A percentile compares a stretch with the other conserved stretches of the same genome.
Conservation (phyloP, 2,113 vertebrate species). For the Clarias batrachus region DNA sequence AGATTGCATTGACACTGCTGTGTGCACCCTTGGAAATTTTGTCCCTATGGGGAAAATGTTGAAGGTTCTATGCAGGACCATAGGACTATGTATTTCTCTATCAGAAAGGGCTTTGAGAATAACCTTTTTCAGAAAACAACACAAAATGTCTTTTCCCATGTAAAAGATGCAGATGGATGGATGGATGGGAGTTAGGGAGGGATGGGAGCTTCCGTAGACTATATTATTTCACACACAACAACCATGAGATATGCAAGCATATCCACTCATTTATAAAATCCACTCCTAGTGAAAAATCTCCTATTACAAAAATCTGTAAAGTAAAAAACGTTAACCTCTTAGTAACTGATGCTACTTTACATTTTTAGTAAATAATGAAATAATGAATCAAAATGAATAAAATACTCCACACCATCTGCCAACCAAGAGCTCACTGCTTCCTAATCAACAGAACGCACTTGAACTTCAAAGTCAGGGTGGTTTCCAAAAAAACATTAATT, state of each 20-base stretch:
- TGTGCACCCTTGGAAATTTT: not conserved
- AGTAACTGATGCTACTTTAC: not conserved
- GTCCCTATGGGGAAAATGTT: not conserved
- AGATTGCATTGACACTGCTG: not conserved
- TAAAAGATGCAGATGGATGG: not conserved
- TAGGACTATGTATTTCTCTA: not conserved
- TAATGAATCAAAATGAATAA: not conserved
- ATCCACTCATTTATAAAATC: not conserved
- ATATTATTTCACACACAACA: not conserved
- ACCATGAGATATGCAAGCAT: not conserved
- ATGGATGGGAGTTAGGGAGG: no score
- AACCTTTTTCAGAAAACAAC: not conserved
- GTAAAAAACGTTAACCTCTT: not conserved
- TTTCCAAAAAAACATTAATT: constrained; percentile 59
- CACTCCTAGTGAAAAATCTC: not conserved
- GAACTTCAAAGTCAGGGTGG: constrained; percentile 47
- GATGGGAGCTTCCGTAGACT: not conserved
- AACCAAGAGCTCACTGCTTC: constrained; percentile 4
- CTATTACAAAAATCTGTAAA: not conserved
- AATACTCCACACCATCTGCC: not conserved
- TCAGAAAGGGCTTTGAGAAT: not conserved
- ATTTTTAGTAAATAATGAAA: not conserved
- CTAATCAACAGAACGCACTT: constrained; percentile 23
- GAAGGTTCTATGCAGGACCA: not conserved
- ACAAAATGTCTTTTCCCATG: not conserved